These are phyloP conservation scores for Mythimna ferrago DNA, from an alignment of 2,888 invertebrate genomes.

Conservation along the genomic window DNA sequence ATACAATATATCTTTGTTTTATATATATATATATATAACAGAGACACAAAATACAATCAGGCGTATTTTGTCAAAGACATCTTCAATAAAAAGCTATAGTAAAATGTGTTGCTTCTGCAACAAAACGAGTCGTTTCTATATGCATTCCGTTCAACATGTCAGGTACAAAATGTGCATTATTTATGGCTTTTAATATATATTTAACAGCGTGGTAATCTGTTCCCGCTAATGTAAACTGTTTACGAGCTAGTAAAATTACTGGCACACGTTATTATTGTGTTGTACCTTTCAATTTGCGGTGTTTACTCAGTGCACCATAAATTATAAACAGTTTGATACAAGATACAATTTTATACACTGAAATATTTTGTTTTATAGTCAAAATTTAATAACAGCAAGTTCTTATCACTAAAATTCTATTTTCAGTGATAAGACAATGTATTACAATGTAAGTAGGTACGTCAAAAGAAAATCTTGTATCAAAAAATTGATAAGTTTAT, in stretches of 20 bases:
- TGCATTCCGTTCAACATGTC: conserved; percentile 11
- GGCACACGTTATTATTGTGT: conserved; percentile 33
- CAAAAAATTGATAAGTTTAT: too few species aligned
- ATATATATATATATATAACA: too few species aligned
- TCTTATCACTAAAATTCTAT: too few species aligned
- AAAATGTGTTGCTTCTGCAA: neutral
- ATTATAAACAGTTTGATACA: conserved; percentile 22
- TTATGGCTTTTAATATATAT: conserved; percentile 43
- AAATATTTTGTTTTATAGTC: neutral
- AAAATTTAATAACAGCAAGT: too few species aligned
- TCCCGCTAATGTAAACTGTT: conserved; percentile 45
- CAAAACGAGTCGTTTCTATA: neutral
- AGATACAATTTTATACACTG: neutral
- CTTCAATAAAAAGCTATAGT: neutral
- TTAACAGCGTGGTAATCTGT: conserved; percentile 44
- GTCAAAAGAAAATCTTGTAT: too few species aligned
- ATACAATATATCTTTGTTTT: too few species aligned
- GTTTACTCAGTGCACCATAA: conserved; percentile 32
- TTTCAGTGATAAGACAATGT: too few species aligned
- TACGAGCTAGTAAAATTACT: conserved; percentile 48
- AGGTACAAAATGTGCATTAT: conserved; percentile 17
- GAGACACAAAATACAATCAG: too few species aligned
- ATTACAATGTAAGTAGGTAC: too few species aligned
- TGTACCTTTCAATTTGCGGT: conserved; percentile 34
- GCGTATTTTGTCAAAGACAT: too few species aligned